phyloP scores from a whole-genome alignment of 1,140 invertebrate species.

The Anoplolepis gracilipes region DNA sequence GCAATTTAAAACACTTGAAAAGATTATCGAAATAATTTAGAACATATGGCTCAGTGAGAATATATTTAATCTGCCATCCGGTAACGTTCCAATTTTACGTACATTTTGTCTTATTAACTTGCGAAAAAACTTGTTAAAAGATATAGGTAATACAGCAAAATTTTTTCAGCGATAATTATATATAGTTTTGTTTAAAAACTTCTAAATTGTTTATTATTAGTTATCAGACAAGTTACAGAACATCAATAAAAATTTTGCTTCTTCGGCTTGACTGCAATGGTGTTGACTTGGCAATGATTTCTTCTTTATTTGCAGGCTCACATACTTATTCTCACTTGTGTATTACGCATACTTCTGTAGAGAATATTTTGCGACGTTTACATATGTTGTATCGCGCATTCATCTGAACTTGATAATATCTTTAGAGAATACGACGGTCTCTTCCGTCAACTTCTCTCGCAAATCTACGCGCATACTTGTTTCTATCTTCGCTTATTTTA shows the following conservation, averaged over 20 bases:
- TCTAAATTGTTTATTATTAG: not conserved
- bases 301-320: slow-evolving; percentile 63
- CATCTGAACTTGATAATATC: slow-evolving; percentile 36
- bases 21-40: slow-evolving; percentile 14
- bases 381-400: slow-evolving; percentile 30
- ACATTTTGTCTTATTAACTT: not conserved
- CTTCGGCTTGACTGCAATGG: slow-evolving; percentile 63
- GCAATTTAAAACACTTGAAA: slow-evolving; percentile 10
- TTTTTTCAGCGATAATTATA: not conserved
- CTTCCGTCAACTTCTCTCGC: not conserved
- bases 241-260: slow-evolving; percentile 63
- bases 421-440: slow-evolving; percentile 38
- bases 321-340: slow-evolving; percentile 43
- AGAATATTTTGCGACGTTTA: slow-evolving; percentile 40
- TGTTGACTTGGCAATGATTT: slow-evolving; percentile 67
- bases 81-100: not conserved
- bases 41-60: not conserved
- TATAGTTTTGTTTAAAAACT: slow-evolving; percentile 25
- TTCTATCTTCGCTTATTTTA: not conserved
- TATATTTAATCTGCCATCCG: not conserved
- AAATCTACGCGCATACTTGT: not conserved
- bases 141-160: not conserved
- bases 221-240: slow-evolving; percentile 22
- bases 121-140: not conserved
- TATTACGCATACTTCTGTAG: slow-evolving; percentile 40